Conservation (phyloP, 2,113 vertebrate genomes). For the Amazona vittata region DNA sequence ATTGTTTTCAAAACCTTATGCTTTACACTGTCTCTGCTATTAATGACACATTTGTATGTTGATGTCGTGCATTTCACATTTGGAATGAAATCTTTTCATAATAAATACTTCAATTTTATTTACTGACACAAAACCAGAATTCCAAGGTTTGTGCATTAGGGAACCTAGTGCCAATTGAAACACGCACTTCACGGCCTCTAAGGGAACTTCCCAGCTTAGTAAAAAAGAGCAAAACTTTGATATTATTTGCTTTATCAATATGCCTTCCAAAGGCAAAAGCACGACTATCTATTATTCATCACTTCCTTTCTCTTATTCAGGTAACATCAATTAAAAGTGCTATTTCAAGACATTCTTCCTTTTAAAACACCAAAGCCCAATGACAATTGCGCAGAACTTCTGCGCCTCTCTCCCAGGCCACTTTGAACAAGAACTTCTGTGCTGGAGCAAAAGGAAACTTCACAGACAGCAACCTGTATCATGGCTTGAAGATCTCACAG, state of each 20-base stretch:
- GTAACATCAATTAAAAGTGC: background rate
- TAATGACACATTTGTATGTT: background rate
- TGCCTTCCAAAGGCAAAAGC: conserved; percentile 8
- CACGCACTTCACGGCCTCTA: background rate
- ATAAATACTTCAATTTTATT: background rate
- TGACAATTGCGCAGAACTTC: background rate
- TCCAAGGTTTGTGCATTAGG: background rate
- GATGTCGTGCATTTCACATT: background rate
- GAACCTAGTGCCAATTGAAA: background rate
- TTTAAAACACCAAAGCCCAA: background rate
- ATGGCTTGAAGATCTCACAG: background rate
- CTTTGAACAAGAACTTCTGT: background rate
- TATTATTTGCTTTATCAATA: background rate
- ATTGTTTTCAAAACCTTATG: background rate
- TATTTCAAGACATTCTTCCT: background rate
- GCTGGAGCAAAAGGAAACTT: background rate
- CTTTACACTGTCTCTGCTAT: background rate
- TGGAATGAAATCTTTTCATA: background rate
- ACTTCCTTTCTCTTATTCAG: background rate
- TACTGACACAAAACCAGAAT: background rate
- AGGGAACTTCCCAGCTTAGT: background rate
- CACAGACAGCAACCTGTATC: background rate
- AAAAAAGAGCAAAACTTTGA: background rate
- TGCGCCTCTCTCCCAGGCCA: background rate
- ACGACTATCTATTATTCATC: background rate